phyloP scores from a whole-genome alignment of 2,888 invertebrate species.

The Scaptomyza cyrtandrae region DNA sequence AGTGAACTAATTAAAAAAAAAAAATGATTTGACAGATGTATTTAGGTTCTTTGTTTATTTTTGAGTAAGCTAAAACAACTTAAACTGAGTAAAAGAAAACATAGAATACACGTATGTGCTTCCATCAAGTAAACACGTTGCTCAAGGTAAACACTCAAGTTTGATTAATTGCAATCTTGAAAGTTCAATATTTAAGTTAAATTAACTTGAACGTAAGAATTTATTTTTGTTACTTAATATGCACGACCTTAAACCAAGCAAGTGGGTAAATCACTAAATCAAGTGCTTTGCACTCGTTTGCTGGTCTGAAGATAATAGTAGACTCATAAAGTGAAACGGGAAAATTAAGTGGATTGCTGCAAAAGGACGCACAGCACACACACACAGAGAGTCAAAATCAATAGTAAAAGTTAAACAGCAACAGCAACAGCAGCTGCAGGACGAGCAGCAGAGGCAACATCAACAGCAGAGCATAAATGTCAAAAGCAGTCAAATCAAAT shows the following conservation, averaged over 20 bases:
- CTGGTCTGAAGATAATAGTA: slow-evolving; percentile 59
- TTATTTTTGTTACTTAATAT: not conserved
- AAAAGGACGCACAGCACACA: slow-evolving; percentile 24
- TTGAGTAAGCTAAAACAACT: not conserved
- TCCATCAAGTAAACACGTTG: not conserved
- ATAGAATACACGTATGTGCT: not conserved
- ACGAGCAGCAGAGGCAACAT: slow-evolving; percentile 8
- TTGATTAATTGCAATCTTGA: no score
- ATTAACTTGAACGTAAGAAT: not conserved
- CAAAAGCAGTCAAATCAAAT: slow-evolving; percentile 74
- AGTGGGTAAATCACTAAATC: slow-evolving; percentile 67
- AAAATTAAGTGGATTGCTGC: slow-evolving; percentile 64
- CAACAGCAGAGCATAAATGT: slow-evolving; percentile 67
- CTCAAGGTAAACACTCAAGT: no score
- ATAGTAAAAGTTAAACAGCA: slow-evolving; percentile 1
- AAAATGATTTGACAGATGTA: not conserved
- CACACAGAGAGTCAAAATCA: slow-evolving; percentile 3
- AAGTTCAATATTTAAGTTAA: not conserved
- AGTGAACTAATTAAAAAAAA: not conserved
- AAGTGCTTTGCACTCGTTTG: slow-evolving; percentile 21
- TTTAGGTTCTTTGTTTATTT: not conserved
- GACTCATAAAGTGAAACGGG: slow-evolving; percentile 69
- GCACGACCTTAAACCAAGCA: not conserved
- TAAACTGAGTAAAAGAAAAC: not conserved
- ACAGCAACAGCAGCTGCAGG: not conserved